Conservation (phyloP, 2,113 vertebrate species). For the Halcyon malimbica region DNA sequence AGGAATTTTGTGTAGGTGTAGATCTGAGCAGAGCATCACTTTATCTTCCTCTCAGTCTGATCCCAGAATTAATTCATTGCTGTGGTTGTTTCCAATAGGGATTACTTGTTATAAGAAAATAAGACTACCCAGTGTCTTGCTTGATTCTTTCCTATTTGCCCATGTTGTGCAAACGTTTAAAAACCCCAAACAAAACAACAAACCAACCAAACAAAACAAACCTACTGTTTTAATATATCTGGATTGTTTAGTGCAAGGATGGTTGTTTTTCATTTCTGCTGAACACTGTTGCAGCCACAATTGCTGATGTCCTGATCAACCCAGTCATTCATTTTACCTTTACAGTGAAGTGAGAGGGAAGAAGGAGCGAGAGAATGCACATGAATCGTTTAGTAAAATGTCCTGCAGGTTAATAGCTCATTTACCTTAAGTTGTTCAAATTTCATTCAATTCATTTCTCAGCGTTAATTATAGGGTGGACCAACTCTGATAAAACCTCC, state of each 20-base stretch:
- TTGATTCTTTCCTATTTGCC: neutral
- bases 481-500: neutral
- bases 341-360: neutral
- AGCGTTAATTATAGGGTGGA: neutral
- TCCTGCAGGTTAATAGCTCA: neutral
- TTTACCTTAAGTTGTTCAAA: conserved; percentile 10
- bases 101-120: neutral
- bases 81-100: neutral
- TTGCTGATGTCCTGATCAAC: neutral
- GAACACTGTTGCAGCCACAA: neutral
- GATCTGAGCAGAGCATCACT: neutral
- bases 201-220: too few species aligned
- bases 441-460: neutral
- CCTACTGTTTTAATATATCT: neutral
- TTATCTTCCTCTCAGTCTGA: neutral
- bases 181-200: too few species aligned
- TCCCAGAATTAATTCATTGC: neutral
- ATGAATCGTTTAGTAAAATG: neutral
- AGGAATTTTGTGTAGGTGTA: neutral
- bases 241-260: neutral
- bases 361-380: neutral
- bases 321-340: neutral
- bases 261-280: neutral
- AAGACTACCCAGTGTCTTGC: neutral
- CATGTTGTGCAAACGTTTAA: neutral